Percentiles rank a stretch among this genome's conserved stretches.
phyloP scores from a whole-genome alignment of 2,113 vertebrate species.

The Eupsittula cactorum region DNA sequence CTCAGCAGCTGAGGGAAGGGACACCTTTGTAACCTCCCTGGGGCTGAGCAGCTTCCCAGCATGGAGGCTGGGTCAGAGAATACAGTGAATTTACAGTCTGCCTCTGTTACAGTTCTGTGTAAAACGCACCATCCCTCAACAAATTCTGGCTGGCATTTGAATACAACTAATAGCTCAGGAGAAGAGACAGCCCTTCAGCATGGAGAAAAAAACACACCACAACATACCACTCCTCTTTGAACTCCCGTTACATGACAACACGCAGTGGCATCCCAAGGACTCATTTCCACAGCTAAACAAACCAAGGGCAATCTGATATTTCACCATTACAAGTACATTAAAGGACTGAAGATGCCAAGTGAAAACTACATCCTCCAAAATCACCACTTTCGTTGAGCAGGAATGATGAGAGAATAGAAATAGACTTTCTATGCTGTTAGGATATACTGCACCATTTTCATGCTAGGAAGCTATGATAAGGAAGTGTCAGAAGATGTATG shows the following conservation, averaged over 20 bases:
- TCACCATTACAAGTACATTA: not conserved
- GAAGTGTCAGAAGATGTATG: not conserved
- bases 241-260: accelerated
- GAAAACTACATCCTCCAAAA: not conserved
- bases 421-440: not conserved
- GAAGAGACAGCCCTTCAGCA: not conserved
- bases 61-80: not conserved
- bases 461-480: not conserved
- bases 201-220: not conserved
- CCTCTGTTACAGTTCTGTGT: not conserved
- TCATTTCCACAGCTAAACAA: not conserved
- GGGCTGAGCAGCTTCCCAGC: not conserved
- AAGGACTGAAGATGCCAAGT: not conserved
- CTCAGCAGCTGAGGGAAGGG: accelerated
- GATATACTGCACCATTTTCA: not conserved
- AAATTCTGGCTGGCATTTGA: not conserved
- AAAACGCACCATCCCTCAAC: not conserved
- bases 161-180: not conserved
- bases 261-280: not conserved
- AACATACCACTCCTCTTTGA: not conserved
- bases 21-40: not conserved
- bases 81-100: not conserved
- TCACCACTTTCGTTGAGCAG: not conserved
- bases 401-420: not conserved
- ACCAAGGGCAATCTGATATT: not conserved